Evolutionary conservation across 2,113 vertebrate genomes (phyloP).

Genomic region (Potamarius usumacintae): DNA sequence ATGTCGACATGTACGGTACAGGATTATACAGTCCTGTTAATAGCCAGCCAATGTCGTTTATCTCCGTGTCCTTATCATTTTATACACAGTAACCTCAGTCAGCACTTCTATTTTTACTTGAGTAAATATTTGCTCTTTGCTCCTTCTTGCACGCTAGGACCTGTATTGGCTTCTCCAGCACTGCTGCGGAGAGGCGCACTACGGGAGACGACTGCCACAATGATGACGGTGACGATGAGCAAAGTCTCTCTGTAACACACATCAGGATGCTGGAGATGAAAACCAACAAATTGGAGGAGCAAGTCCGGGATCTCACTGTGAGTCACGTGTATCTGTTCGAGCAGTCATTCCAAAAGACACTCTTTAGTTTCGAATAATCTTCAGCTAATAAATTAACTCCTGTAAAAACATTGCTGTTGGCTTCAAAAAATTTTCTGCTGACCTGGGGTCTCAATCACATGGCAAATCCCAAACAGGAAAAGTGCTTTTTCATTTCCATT

Average conservation of each 20-base stretch:
- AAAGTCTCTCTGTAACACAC: conserved; percentile 66
- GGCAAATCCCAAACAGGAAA: not conserved
- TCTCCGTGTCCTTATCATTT: not conserved
- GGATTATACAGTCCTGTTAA: not conserved
- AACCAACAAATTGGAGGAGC: conserved; percentile 78
- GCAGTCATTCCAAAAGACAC: not conserved
- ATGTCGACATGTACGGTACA: not conserved
- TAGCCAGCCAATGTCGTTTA: not conserved
- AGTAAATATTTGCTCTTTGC: not conserved
- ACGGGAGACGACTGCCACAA: conserved; percentile 64
- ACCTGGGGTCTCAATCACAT: not conserved
- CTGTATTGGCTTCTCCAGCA: conserved; percentile 68
- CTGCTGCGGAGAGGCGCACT: conserved; percentile 78
- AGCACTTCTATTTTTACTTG: not conserved
- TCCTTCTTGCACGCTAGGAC: conserved; percentile 60
- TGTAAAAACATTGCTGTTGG: not conserved
- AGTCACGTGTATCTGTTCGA: conserved; percentile 47
- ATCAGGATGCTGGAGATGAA: conserved; percentile 71
- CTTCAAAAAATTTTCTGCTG: not conserved
- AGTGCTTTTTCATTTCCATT: not conserved
- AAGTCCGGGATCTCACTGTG: conserved; percentile 81
- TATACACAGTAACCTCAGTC: too few species aligned
- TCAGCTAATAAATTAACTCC: too few species aligned
- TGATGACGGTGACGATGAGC: conserved; percentile 74
- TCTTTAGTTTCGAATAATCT: not conserved